Evolutionary conservation across 2,888 invertebrate genomes (phyloP), one percentile per base, ranked within the genome.

Genomic region (Ophion ventricosus): DNA sequence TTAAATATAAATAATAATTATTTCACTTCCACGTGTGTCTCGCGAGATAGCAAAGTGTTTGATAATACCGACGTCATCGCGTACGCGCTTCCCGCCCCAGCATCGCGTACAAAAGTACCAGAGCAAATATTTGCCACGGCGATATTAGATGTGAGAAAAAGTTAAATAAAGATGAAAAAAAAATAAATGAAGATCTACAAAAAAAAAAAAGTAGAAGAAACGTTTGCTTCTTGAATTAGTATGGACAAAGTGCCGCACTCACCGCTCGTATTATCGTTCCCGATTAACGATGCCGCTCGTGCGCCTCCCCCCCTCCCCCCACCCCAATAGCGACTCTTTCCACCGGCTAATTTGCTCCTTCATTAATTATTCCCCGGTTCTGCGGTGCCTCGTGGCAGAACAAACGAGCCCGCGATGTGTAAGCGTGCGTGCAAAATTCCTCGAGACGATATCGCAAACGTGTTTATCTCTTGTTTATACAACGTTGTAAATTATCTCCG

Each of bases 251-350:
- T 85, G 82, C 80, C 80, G 79, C 84, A 61, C 64, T 59, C 67
- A 40, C 74, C 74, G 82, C 80, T 82, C 80, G 80, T 82, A 85
- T 82, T 82, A 82, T 82, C 82, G 76, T 77, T 70, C 76, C 59
- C 85, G 82, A 85, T 85, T 85, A 85, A 82, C 82, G 85, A 85
- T 85, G 82, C 85, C 82, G 85, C 85, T 77, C 82, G 85, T 80
- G 85, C 73, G 76, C 63, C 57, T 76, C 76, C 63, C 76, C 75
- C 63, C n/a, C n/a, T n/a, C n/a, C n/a, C n/a, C n/a, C n/a, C n/a
- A n/a, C n/a, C n/a, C n/a, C n/a, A n/a, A n/a, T n/a, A n/a, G n/a
- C 74, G 74, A 57, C 76, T 82, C 80, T 63, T 73, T 56, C 80
- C 17, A 49, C 63, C 76, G 79, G 80, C 82, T 85, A 85, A 85